A percentile compares a stretch with the other conserved stretches of the same genome.
Evolutionary conservation across 2,113 vertebrate genomes (phyloP).

Genomic region (Strix uralensis): DNA sequence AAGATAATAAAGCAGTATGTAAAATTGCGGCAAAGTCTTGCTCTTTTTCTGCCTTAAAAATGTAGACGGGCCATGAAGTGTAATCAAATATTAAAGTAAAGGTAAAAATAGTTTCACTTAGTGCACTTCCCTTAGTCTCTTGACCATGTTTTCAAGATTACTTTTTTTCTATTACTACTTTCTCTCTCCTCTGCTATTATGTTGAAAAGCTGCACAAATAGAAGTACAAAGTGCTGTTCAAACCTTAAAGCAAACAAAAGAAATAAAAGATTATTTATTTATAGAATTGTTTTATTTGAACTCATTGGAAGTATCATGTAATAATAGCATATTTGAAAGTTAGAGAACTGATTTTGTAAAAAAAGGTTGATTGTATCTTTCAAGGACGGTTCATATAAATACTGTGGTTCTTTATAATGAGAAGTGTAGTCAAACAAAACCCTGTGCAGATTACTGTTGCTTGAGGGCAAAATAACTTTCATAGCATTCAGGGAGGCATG

Average conservation of each 20-base stretch:
- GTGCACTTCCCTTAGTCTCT: neutral
- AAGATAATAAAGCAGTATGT: neutral
- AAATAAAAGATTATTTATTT: neutral
- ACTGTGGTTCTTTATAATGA: neutral
- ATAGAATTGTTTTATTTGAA: neutral
- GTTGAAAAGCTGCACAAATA: neutral
- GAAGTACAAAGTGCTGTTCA: neutral
- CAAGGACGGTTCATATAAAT: neutral
- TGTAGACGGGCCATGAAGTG: neutral
- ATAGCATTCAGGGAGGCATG: neutral
- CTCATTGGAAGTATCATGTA: neutral
- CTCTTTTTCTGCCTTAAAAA: neutral
- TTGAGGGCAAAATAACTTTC: neutral
- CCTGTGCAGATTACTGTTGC: neutral
- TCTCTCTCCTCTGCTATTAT: neutral
- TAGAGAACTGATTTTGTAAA: neutral
- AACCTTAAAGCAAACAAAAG: neutral
- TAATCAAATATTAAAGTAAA: constrained; percentile 28
- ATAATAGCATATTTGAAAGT: neutral
- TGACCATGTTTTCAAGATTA: neutral
- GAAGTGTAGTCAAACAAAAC: neutral
- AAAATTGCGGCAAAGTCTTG: neutral
- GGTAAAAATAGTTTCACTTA: constrained; percentile 18
- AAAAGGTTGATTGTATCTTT: neutral
- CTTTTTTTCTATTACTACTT: neutral